Evolutionary conservation across 2,797 vertebrate species (phyloP), one percentile per base, ranked within the genome.

Genomic region (Melanotaenia nigrans): DNA sequence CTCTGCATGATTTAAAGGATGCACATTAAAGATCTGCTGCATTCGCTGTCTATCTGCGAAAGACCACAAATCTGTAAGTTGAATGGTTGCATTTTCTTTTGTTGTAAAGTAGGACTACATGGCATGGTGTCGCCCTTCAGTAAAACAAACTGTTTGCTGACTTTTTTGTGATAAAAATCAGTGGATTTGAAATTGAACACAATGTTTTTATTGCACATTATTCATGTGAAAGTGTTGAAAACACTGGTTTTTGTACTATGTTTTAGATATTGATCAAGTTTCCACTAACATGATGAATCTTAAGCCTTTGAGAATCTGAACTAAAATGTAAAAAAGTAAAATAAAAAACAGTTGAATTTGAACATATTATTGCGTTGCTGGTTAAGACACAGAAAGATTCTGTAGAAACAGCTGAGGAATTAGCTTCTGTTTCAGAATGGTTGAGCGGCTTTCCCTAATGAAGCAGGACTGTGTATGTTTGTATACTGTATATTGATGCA

Each of bases 351-450:
- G 18, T 61, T 42, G 32, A 60, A 54, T 18, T 16, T 42, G 40
- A 62, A 68, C 51, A 53, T 32, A 51, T 56, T 69, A 35, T 62
- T 58, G 61, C 71, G n/a, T 25, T 63, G 47, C 61, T 63, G 24
- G 32, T 74, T 32, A 53, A 62, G 68, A 79, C 28, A 32, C 47
- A 40, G 59, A 47, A 63, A 70, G 28, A 51, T 54, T 35, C 51
- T 54, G 51, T 38, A 22, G 57, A n/a, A 14, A 20, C 20, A 24
- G 90, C 89, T 73, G 88, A 71, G 93, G 92, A 86, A 77, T 8
- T 60, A 95, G 94, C 95, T 95, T 94, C 77, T 77, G 67, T 79
- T 85, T 94, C 91, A 88, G 91, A 18, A 86, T 87, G 87, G 82
- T 87, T 22, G 92, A 89, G 80, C 6, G 57, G 77, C 63, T 69